These are phyloP conservation scores for Lathronympha strigana DNA, from an alignment of 2,888 invertebrate species.

Conservation along the genomic window DNA sequence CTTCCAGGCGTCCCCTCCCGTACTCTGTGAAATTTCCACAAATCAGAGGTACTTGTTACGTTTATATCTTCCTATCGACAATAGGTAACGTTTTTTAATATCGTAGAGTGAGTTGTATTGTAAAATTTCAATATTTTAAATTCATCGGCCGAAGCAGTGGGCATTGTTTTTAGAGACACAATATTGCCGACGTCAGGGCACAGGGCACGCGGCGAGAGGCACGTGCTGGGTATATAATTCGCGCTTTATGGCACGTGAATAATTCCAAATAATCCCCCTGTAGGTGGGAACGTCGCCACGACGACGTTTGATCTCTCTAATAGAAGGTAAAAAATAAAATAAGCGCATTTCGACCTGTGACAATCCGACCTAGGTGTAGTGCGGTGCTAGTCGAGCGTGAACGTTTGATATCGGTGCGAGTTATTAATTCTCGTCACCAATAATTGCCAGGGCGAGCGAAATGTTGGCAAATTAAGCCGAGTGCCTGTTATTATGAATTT, in stretches of 20 bases:
- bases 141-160: conserved; percentile 53
- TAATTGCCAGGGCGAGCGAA: conserved; percentile 76
- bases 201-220: conserved; percentile 49
- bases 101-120: conserved; percentile 52
- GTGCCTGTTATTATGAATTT: conserved; percentile 76
- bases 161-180: conserved; percentile 66
- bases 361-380: conserved; percentile 74
- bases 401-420: conserved; percentile 82
- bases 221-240: conserved; percentile 77
- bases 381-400: conserved; percentile 81
- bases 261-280: conserved; percentile 73
- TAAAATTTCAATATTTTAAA: conserved; percentile 54
- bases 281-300: conserved; percentile 56
- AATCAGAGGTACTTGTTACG: too few species aligned
- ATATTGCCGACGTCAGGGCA: conserved; percentile 68
- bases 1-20: too few species aligned
- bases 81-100: conserved; percentile 51
- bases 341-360: conserved; percentile 81
- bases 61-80: conserved; percentile 21
- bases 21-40: too few species aligned
- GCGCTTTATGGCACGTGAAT: conserved; percentile 81
- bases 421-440: conserved; percentile 82
- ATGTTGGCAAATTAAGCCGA: conserved; percentile 80
- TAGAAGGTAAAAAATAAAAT: conserved; percentile 75
- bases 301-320: conserved; percentile 77